Evolutionary conservation across 2,797 vertebrate species (phyloP), one percentile per base, ranked within the genome.

Genomic region (Arnoldichthys spilopterus): DNA sequence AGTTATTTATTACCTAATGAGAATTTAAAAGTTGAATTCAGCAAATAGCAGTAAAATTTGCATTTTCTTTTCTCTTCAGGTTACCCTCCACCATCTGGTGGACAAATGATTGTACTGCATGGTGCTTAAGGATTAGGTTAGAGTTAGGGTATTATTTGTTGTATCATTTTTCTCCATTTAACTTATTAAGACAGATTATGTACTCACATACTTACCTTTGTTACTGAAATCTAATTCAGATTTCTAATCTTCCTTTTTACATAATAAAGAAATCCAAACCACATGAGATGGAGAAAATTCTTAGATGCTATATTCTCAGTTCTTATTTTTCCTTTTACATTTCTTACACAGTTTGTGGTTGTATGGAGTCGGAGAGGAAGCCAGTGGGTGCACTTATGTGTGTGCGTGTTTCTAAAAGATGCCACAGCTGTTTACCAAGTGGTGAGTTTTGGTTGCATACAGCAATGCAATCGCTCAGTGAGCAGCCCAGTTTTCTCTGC

Each of bases 251-350:
- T n/a, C n/a, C n/a, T n/a, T n/a, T n/a, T n/a, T n/a, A n/a, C n/a
- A n/a, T 3, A 51, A 69, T 32, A 58, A 73, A 59, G 8, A 20
- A 58, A 59, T 40, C 20, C 26, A 11, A 61, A 53, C 24, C 63
- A 79, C 18, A 47, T 9, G 1, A 16, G 37, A 24, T 59, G 71
- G 24, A 49, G 59, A 28, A 74, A 79, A 51, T 37, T 69, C 72
- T 30, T 66, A n/a, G n/a, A n/a, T 69, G 63, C 63, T 79, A 40
- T 79, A 79, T 74, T 74, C 74, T 20, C 2, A 22, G 49, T 47
- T 73, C 4, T 15, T n/a, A n/a, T n/a, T n/a, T n/a, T 43, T 67
- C 28, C n/a, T 47, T 74, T 47, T 74, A 8, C 37, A 28, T 61
- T 68, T 43, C 28, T 32, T 51, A 80, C 64, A 74, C 72, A 62